These are phyloP conservation scores for Dendrolimus kikuchii DNA, from an alignment of 1,140 invertebrate species.

Conservation along the genomic window DNA sequence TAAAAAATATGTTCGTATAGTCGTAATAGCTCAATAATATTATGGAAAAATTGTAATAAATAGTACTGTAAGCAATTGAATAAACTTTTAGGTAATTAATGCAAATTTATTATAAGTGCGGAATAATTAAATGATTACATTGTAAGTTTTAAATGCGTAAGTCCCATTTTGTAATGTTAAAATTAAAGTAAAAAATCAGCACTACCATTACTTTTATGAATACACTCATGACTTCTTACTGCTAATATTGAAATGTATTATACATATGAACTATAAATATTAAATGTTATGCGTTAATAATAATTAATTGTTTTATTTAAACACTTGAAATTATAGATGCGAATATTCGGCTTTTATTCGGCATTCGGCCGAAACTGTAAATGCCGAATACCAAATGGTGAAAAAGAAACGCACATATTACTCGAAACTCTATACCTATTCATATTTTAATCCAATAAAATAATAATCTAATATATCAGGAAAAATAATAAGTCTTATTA, in stretches of 20 bases:
- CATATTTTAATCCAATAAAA: too few species aligned
- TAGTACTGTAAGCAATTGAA: slow-evolving; percentile 33
- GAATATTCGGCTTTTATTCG: too few species aligned
- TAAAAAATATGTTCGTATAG: slow-evolving; percentile 28
- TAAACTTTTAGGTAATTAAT: slow-evolving; percentile 17
- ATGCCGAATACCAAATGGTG: too few species aligned
- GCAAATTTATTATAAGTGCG: slow-evolving; percentile 37
- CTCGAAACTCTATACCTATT: too few species aligned
- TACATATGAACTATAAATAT: slow-evolving; percentile 74
- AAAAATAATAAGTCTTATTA: too few species aligned
- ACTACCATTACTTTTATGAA: slow-evolving; percentile 64
- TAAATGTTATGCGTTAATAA: slow-evolving; percentile 75
- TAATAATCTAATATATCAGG: too few species aligned
- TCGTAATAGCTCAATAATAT: slow-evolving; percentile 61
- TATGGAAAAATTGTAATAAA: slow-evolving; percentile 49
- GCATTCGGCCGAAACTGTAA: too few species aligned
- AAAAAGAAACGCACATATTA: too few species aligned
- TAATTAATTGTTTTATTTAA: slow-evolving; percentile 52
- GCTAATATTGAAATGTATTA: slow-evolving; percentile 72
- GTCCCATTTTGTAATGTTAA: slow-evolving; percentile 68
- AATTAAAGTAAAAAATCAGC: slow-evolving; percentile 47
- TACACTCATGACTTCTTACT: slow-evolving; percentile 67
- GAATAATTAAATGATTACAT: slow-evolving; percentile 37
- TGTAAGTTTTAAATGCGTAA: slow-evolving; percentile 37
- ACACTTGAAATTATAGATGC: not conserved